Evolutionary conservation across 2,888 invertebrate species (phyloP).

Genomic region (Cheilosia soror): DNA sequence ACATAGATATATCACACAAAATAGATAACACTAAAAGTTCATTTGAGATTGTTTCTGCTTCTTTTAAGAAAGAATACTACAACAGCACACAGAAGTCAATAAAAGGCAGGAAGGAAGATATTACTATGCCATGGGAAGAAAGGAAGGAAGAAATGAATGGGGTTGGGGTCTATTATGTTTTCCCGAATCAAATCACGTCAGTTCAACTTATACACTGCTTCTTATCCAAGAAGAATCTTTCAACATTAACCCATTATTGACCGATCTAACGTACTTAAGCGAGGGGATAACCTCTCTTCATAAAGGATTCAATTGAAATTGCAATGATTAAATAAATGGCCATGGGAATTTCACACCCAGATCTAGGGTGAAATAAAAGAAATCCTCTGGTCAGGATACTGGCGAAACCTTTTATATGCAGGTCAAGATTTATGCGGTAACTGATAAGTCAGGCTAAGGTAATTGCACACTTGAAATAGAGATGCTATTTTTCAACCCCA

Average conservation of each 20-base stretch:
- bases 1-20: constrained; percentile 40
- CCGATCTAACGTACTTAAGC: constrained; percentile 51
- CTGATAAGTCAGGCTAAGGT: constrained; percentile 65
- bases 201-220: constrained; percentile 39
- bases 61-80: constrained; percentile 15
- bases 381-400: constrained; percentile 52
- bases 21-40: constrained; percentile 62
- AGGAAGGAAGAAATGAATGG: constrained; percentile 54
- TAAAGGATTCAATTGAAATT: constrained; percentile 74
- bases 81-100: constrained; percentile 68
- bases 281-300: constrained; percentile 55
- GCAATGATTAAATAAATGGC: constrained; percentile 75
- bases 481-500: constrained; percentile 56
- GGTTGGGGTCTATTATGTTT: constrained; percentile 31
- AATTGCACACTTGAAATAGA: constrained; percentile 68
- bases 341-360: constrained; percentile 68
- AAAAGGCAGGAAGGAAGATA: constrained; percentile 77
- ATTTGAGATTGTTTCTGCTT: constrained; percentile 17
- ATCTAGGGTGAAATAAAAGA: constrained; percentile 62
- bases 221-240: constrained; percentile 69
- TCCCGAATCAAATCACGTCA: constrained; percentile 69
- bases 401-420: constrained; percentile 41
- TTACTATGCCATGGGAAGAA: constrained; percentile 71
- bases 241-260: constrained; percentile 72
- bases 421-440: constrained; percentile 68